Evolutionary conservation across 2,113 vertebrate species (phyloP).

Genomic region (Phylloscopus trochiloides): DNA sequence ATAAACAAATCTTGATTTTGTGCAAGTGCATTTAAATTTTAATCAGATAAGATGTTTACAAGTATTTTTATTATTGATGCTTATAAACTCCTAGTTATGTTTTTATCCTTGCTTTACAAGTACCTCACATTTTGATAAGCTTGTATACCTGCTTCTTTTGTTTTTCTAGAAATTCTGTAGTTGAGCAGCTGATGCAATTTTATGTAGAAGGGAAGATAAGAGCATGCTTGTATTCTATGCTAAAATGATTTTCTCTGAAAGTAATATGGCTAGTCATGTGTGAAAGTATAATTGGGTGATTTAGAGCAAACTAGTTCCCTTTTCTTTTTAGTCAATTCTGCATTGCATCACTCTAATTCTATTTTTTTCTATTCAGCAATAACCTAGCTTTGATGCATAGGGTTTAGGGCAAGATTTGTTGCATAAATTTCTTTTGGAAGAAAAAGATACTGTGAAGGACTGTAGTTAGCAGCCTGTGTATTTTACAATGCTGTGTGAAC

Average conservation of each 20-base stretch:
- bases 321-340: neutral
- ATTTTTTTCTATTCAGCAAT: neutral
- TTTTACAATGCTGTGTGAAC: neutral
- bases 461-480: neutral
- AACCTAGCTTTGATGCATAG: neutral
- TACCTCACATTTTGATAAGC: neutral
- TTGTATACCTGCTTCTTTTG: neutral
- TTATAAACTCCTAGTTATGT: neutral
- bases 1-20: neutral
- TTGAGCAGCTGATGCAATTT: neutral
- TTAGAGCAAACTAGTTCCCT: neutral
- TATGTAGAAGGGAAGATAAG: neutral
- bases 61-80: neutral
- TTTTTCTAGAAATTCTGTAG: neutral
- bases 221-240: neutral
- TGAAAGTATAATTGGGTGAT: neutral
- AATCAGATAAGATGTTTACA: neutral
- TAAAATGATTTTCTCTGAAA: neutral
- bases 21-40: neutral
- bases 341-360: neutral
- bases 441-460: neutral
- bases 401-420: neutral
- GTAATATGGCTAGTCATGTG: neutral
- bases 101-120: neutral
- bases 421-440: neutral